phyloP scores from a whole-genome alignment of 2,888 invertebrate genomes.

The Digitonthophagus gazella region DNA sequence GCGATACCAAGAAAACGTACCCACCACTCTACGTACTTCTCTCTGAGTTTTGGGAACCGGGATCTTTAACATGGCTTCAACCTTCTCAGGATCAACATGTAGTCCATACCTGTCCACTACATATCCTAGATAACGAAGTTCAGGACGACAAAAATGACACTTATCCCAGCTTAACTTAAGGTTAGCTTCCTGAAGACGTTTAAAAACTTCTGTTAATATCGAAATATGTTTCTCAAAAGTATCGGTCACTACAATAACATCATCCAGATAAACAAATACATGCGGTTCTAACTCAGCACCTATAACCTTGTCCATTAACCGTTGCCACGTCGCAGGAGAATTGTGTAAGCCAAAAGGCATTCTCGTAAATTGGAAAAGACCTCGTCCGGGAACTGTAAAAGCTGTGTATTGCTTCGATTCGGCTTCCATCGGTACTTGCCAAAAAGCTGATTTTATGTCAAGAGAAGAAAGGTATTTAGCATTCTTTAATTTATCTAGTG shows the following conservation, averaged over 20 bases:
- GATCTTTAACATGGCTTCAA: constrained; percentile 28
- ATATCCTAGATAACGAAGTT: constrained; percentile 40
- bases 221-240: constrained; percentile 25
- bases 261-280: constrained; percentile 29
- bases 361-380: constrained; percentile 30
- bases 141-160: constrained; percentile 30
- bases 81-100: constrained; percentile 32
- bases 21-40: constrained; percentile 29
- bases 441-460: constrained; percentile 39
- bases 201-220: constrained; percentile 26
- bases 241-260: constrained; percentile 20
- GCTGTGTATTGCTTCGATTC: constrained; percentile 25
- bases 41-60: constrained; percentile 27
- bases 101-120: constrained; percentile 35
- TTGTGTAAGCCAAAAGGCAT: constrained; percentile 40
- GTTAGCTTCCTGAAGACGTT: constrained; percentile 27
- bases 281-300: constrained; percentile 32
- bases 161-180: constrained; percentile 35
- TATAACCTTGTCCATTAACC: constrained; percentile 36
- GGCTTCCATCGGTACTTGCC: constrained; percentile 34
- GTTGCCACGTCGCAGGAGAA: constrained; percentile 36
- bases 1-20: constrained; percentile 30
- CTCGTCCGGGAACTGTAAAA: constrained; percentile 31
- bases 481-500: constrained; percentile 36
- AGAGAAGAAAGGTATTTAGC: constrained; percentile 40